Base-by-base conservation (phyloP, 2,113 vertebrate genomes). In the Prionailurus viverrinus region DNA sequence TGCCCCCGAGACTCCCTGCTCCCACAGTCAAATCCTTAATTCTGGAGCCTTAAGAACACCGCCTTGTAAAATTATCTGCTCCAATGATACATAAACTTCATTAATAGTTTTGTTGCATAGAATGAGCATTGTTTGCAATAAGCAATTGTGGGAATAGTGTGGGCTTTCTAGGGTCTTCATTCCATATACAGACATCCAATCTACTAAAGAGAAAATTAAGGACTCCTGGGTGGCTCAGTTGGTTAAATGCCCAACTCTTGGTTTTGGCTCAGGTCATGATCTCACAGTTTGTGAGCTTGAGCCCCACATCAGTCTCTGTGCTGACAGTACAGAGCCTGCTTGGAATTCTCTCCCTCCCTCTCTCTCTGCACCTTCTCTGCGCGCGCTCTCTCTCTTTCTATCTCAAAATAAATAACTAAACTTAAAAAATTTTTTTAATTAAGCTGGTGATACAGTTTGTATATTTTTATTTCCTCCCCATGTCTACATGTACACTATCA, bases 111-210 rank as follows among this genome's bases (percentile, higher is more conserved):
- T 98, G 97, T 98, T 98, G 97, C 94, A 97, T 13, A 0, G 96
- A 97, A 97, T 98, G 95, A 98, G 95, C 87, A 73, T 96, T 98
- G 97, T 98, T 98, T 98, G 97, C 89, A 91, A 93, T 96, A 98
- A 98, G 97, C 97, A 98, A 97, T 98, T 97, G 97, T 98, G 95
- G 97, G 97, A 98, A 97, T 98, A 97, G 95, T 91, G 97, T 98
- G 97, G 98, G 98, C 97, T 98, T 98, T 97, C 94, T 96, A 97
- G 93, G 92, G 83, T 98, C 96, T 96, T 98, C 97, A 98, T 98
- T 98, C 97, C 93, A 92, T 94, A 98, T 97, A 91, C 97, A 98
- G 91, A 98, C 97, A 97, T 97, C 94, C 96, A 97, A 65, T 97
- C 97, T 55, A 82, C 97, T 97, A 73, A 97, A 95, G 96, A 98